Evolutionary conservation across 1,140 invertebrate genomes (phyloP).

Genomic region (fruit fly (Drosophila melanogaster)): Release_6_plus_ISO1_MT NT_037436.4:21842501-21843000

Average conservation of each 20-base stretch:
- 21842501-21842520: constrained; percentile 46
- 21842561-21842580: constrained; percentile 42
- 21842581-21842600: constrained; percentile 9
- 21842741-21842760: constrained; percentile 35
- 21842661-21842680: constrained; percentile 13
- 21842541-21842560: constrained; percentile 62
- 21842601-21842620: constrained; percentile 1
- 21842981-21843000: constrained; percentile 42
- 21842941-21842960: constrained; percentile 43
- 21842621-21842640: constrained; percentile 15
- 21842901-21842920: constrained; percentile 73
- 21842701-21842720: constrained; percentile 35
- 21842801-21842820: constrained; percentile 53
- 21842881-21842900: constrained; percentile 75
- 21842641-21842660: constrained; percentile 11
- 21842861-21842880: constrained; percentile 53
- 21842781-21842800: constrained; percentile 75
- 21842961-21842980: constrained; percentile 34
- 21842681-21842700: constrained; percentile 6
- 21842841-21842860: constrained; percentile 59
- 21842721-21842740: constrained; percentile 41
- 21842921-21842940: constrained; percentile 40
- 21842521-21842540: constrained; percentile 66
- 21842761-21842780: constrained; percentile 47
- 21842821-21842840: constrained; percentile 32